Conservation (phyloP, 35 echinoderm and acorn worm species). For the Apostichopus parvimensis region DNA sequence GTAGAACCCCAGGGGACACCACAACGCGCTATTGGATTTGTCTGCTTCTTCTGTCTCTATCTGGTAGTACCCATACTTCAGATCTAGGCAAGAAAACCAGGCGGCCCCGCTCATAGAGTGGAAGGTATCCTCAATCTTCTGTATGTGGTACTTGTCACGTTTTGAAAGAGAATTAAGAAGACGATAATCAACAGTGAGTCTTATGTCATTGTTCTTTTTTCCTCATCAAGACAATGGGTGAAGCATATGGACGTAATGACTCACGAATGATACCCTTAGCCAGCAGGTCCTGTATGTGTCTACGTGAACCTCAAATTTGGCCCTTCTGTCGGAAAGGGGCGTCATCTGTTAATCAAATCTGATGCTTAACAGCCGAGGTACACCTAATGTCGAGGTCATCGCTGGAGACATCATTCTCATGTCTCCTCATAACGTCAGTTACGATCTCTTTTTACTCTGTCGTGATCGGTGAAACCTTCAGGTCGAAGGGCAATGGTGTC, state of each 20-base stretch:
- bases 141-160: constrained; percentile 33
- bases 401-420: constrained; percentile 5
- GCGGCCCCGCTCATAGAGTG: constrained; percentile 52
- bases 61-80: constrained; percentile 67
- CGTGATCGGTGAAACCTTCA: too few relatives aligned
- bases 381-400: constrained; percentile 26
- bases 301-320: constrained; percentile 19
- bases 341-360: constrained; percentile 46
- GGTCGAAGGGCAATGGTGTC: too few relatives aligned
- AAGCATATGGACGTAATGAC: neutral
- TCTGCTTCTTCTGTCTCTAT: constrained; percentile 1
- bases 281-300: constrained; percentile 44
- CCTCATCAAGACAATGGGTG: constrained; percentile 14
- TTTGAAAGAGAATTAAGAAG: neutral
- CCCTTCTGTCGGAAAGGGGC: constrained; percentile 10
- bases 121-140: constrained; percentile 59
- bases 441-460: neutral
- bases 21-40: too few relatives aligned
- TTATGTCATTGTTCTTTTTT: constrained; percentile 57
- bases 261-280: constrained; percentile 52
- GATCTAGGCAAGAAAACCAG: constrained; percentile 67
- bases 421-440: neutral
- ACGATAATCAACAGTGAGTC: constrained; percentile 60
- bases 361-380: neutral
- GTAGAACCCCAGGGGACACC: too few relatives aligned